phyloP scores from a whole-genome alignment of 2,113 vertebrate genomes.

The Periophthalmus modestus region DNA sequence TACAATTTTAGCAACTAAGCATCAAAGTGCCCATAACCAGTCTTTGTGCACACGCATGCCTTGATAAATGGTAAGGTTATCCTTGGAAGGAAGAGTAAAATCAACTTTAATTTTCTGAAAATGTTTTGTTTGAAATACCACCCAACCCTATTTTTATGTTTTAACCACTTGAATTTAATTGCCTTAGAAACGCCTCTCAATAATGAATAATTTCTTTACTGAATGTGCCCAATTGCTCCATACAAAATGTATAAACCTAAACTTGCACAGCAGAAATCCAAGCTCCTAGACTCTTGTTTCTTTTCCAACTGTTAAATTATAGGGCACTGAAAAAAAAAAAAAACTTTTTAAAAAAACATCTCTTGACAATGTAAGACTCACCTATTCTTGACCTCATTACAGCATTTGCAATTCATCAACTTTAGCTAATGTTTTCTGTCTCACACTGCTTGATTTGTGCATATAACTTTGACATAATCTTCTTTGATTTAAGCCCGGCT shows the following conservation, averaged over 20 bases:
- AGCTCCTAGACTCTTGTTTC: background rate
- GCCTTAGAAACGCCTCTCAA: background rate
- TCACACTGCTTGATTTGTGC: constrained; percentile 1
- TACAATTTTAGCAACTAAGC: background rate
- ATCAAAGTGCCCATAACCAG: too few species aligned
- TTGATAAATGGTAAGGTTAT: background rate
- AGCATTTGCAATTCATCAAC: constrained; percentile 1
- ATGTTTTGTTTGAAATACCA: background rate
- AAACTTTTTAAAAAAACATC: background rate
- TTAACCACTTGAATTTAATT: background rate
- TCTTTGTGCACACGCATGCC: too few species aligned
- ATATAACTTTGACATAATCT: background rate
- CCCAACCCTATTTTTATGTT: too few species aligned
- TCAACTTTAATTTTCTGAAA: background rate
- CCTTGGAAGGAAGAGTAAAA: background rate
- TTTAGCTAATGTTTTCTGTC: background rate
- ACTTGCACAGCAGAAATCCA: background rate
- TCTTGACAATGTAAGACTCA: constrained; percentile 4
- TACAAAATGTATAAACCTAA: background rate
- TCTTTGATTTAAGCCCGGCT: constrained; percentile 14
- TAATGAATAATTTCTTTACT: background rate
- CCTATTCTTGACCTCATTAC: constrained; percentile 10
- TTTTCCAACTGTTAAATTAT: constrained; percentile 4
- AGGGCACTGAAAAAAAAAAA: background rate
- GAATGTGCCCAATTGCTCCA: background rate